Evolutionary conservation across 2,888 invertebrate genomes (phyloP), one percentile per base, ranked within the genome.

Genomic region (Eurois occulta): DNA sequence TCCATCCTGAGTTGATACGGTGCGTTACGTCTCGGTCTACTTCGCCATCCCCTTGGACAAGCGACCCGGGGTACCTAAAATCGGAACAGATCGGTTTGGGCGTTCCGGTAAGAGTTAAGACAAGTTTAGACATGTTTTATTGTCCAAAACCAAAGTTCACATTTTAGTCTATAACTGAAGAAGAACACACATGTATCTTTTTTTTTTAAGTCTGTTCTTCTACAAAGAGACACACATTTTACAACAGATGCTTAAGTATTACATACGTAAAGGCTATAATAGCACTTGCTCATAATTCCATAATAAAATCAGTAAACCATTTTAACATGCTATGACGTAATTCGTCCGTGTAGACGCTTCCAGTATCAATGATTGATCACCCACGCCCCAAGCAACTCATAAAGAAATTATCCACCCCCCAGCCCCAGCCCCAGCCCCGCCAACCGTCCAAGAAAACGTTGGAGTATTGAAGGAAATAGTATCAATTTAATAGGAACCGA

Each of bases 341-440:
- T 75, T 64, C 55, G n/a, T 24, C 66, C 78, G 24, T 75, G 69
- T 84, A 80, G 52, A 74, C 71, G 67, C 75, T 35, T 46, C 68
- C n/a, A 64, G 60, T 64, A 66, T 82, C 75, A 81, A 84, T 88
- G 84, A 87, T 88, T 86, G 87, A 86, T 88, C 80, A 80, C 88
- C 60, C 41, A 24, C 72, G 65, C 68, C 32, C 67, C 66, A 32
- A 65, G 67, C 67, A 70, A 77, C 77, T 87, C 80, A 88, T 87
- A 86, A 86, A 88, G 86, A 86, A 84, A 73, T 52, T 75, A 80
- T 78, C 72, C 43, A 65, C 64, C 24, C 75, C 79, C 75, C 41
- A n/a, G n/a, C n/a, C n/a, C n/a, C n/a, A n/a, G n/a, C 62, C 13
- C 55, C n/a, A 13, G n/a, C 16, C 41, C n/a, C 48, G 64, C 72